Conservation (phyloP, 2,797 vertebrate species). For the Megaceryle alcyon region DNA sequence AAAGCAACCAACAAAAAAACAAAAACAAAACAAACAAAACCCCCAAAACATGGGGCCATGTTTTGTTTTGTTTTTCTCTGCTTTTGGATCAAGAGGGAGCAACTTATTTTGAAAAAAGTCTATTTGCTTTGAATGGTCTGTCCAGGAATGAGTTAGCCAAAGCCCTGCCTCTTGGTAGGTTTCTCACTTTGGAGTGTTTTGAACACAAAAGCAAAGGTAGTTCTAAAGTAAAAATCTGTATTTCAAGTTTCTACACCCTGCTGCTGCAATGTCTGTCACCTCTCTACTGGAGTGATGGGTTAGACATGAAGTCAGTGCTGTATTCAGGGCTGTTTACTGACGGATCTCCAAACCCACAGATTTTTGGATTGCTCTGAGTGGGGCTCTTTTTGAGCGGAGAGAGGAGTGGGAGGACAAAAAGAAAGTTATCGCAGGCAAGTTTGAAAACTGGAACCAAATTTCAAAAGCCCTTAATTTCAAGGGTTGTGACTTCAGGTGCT, state of each 20-base stretch:
- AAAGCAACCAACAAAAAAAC: too few relatives aligned
- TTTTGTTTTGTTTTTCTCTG: background rate
- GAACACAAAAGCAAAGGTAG: background rate
- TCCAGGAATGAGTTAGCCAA: background rate
- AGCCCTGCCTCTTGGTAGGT: background rate
- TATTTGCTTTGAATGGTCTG: background rate
- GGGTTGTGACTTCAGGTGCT: background rate
- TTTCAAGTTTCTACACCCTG: background rate
- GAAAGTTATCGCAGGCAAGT: background rate
- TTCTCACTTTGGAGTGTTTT: background rate
- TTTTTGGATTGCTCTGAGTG: background rate
- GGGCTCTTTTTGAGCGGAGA: background rate
- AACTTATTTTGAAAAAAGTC: background rate
- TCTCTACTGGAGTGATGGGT: background rate
- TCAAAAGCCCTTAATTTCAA: background rate
- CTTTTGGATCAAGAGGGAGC: background rate
- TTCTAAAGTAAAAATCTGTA: background rate
- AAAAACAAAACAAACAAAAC: background rate
- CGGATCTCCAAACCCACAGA: background rate
- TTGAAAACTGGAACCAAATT: background rate
- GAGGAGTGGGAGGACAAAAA: background rate
- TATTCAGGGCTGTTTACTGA: background rate
- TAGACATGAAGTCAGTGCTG: background rate
- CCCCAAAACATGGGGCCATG: background rate
- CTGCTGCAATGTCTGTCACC: accelerated